Conservation (phyloP, 2,113 vertebrate species). For the Gallinago paraguaiae region DNA sequence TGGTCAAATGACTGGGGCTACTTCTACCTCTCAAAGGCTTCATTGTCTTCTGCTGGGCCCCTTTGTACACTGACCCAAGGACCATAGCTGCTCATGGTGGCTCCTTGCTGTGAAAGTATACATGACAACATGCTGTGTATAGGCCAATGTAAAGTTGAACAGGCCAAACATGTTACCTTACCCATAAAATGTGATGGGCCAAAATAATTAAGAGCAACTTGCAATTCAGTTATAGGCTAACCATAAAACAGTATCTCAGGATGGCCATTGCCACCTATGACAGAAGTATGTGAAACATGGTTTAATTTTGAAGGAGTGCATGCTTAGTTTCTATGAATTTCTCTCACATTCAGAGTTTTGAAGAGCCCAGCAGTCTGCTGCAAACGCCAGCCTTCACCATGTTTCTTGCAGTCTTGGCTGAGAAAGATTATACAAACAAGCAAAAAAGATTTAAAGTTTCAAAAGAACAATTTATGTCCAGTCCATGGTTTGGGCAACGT, state of each 20-base stretch:
- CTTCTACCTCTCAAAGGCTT: not conserved
- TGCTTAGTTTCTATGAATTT: not conserved
- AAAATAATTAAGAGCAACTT: not conserved
- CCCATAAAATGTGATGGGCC: not conserved
- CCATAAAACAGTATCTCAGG: not conserved
- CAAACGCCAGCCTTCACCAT: not conserved
- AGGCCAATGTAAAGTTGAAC: not conserved
- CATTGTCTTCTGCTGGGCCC: not conserved
- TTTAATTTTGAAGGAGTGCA: not conserved
- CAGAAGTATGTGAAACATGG: accelerated
- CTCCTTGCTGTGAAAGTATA: not conserved
- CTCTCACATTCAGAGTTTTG: not conserved
- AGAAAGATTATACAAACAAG: not conserved
- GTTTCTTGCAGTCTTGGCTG: not conserved
- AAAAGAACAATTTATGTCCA: not conserved
- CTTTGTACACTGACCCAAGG: not conserved
- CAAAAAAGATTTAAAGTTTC: not conserved
- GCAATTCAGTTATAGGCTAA: not conserved
- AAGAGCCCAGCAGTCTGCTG: not conserved
- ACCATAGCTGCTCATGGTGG: not conserved
- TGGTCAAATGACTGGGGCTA: not conserved
- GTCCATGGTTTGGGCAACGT: not conserved
- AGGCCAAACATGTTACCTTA: not conserved
- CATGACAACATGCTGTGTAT: not conserved
- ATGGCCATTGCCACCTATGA: not conserved